These are phyloP conservation scores for Holacanthus passer DNA, from an alignment of 2,113 vertebrate genomes.

Conservation along the genomic window DNA sequence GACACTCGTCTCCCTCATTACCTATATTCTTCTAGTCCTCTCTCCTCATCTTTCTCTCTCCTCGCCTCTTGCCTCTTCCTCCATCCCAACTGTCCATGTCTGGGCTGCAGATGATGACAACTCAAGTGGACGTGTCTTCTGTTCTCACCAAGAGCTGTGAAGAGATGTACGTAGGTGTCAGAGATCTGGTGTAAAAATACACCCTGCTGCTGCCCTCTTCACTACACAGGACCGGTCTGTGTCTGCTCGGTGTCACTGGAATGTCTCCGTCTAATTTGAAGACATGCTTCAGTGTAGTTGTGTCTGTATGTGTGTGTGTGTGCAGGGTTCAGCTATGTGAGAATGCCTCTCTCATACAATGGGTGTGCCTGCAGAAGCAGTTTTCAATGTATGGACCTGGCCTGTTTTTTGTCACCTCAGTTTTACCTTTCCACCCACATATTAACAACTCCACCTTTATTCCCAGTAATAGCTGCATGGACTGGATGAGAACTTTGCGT, in stretches of 20 bases:
- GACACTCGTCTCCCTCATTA: slow-evolving; percentile 71
- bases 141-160: slow-evolving; percentile 78
- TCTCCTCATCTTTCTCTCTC: slow-evolving; percentile 41
- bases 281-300: slow-evolving; percentile 43
- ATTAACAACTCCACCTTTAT: slow-evolving; percentile 24
- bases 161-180: slow-evolving; percentile 78
- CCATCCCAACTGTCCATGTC: slow-evolving; percentile 66
- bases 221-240: slow-evolving; percentile 42
- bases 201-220: slow-evolving; percentile 61
- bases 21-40: slow-evolving; percentile 53
- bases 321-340: slow-evolving; percentile 35
- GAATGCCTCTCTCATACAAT: slow-evolving; percentile 42
- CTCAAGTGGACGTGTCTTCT: slow-evolving; percentile 76
- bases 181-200: slow-evolving; percentile 77
- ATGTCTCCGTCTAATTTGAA: slow-evolving; percentile 64
- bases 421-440: slow-evolving; percentile 10
- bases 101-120: slow-evolving; percentile 68
- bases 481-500: slow-evolving; percentile 61
- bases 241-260: slow-evolving; percentile 62
- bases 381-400: slow-evolving; percentile 18
- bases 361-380: slow-evolving; percentile 63
- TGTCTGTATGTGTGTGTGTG: slow-evolving; percentile 15
- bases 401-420: slow-evolving; percentile 20
- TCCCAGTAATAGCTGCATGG: slow-evolving; percentile 11
- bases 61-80: slow-evolving; percentile 46